These are phyloP conservation scores for Laspeyria flexula DNA, from an alignment of 2,888 invertebrate genomes.

Conservation along the genomic window DNA sequence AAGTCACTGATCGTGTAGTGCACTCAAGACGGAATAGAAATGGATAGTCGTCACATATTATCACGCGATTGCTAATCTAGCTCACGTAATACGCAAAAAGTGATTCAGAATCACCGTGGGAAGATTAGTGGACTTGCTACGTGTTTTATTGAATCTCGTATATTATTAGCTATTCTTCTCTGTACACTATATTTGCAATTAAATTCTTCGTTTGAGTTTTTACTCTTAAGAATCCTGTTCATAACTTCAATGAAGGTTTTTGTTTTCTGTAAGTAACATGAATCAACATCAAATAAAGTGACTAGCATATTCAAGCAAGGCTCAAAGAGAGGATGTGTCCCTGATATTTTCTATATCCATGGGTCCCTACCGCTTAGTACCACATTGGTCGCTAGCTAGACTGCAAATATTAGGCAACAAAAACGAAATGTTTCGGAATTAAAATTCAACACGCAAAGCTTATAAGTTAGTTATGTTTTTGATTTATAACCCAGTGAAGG, in stretches of 20 bases:
- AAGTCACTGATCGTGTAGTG: conserved; percentile 31
- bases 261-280: background rate
- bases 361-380: too few species aligned
- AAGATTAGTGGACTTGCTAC: conserved; percentile 43
- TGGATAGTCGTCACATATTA: conserved; percentile 54
- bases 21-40: conserved; percentile 39
- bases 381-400: too few species aligned
- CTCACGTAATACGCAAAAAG: conserved; percentile 53
- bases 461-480: too few species aligned
- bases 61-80: conserved; percentile 58
- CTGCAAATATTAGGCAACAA: too few species aligned
- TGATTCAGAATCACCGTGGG: conserved; percentile 56
- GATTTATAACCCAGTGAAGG: too few species aligned
- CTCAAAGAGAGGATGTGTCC: too few species aligned
- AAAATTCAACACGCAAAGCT: too few species aligned
- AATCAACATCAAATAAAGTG: too few species aligned
- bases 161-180: conserved; percentile 26
- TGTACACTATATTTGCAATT: conserved; percentile 2
- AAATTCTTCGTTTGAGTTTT: conserved; percentile 1
- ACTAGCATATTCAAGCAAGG: too few species aligned
- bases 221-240: background rate
- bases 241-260: background rate
- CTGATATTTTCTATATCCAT: too few species aligned
- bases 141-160: conserved; percentile 23
- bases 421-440: too few species aligned